Evolutionary conservation across 2,797 vertebrate genomes (phyloP), one percentile per base, ranked within the genome.

Genomic region (Simalia tracyae): DNA sequence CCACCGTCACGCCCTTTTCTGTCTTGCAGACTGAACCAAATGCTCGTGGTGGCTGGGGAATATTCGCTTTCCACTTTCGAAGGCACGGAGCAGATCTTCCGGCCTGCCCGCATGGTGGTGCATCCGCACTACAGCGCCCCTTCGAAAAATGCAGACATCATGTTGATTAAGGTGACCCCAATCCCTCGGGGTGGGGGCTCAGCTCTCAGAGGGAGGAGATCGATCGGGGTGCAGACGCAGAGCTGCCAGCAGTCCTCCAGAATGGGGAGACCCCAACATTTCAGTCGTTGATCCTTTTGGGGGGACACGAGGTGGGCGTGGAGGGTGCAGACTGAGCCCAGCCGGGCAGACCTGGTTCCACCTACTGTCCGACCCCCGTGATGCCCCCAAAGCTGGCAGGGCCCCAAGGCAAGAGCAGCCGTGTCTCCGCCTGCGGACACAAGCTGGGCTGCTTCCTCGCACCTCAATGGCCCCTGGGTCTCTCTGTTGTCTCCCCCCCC

Each of bases 81-180:
- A 92, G 98, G 98, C 19, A 98, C 98, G 0, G 98, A 98, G 87
- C 98, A 98, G 94, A 96, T 97, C 89, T 96, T 98, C 91, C 93
- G 94, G 4, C 98, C 98, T 0, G 95, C 97, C 0, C 36, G 96
- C 60, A 54, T 98, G 95, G 90, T 98, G 5, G 95, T 97, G 50
- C 98, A 98, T 92, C 98, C 98, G 0, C 88, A 96, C 1, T 98
- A 98, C 95, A 96, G 97, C 96, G 94, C 85, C 60, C 50, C 14
- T 24, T 98, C 96, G 85, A 97, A 97, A 91, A 96, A 98, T 86
- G 97, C 97, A 0, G 98, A 98, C 94, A 98, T 98, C 81, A 98
- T 98, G 98, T 97, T 98, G 0, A 98, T 98, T 90, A 98, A 98
- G 97, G 98, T 98, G 95, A 88, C 11, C 2, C n/a, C 66, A 1